These are phyloP conservation scores for Prochilodus magdalenae DNA, from an alignment of 2,113 vertebrate genomes.

Conservation along the genomic window DNA sequence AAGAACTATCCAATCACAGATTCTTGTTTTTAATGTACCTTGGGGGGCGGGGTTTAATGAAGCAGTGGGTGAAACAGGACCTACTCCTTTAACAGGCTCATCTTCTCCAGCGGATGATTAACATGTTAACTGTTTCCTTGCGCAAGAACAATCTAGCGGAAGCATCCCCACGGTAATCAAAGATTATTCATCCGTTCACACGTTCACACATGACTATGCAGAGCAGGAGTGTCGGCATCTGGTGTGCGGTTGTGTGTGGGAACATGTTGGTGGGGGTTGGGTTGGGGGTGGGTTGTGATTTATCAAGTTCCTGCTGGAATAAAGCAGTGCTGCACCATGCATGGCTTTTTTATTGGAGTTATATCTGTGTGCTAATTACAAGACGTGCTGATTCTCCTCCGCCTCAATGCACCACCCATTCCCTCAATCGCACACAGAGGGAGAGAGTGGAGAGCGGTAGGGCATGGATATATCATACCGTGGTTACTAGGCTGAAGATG, in stretches of 20 bases:
- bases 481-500: no score
- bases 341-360: not conserved
- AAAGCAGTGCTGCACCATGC: not conserved
- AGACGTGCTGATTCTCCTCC: no score
- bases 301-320: not conserved
- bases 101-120: not conserved
- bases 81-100: not conserved
- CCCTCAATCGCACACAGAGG: no score
- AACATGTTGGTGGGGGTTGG: not conserved
- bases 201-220: constrained; percentile 18
- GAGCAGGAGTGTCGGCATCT: not conserved
- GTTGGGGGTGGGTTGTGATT: not conserved
- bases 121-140: not conserved
- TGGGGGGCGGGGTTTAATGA: no score
- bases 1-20: no score
- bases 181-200: constrained; percentile 28
- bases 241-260: not conserved
- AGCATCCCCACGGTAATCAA: not conserved
- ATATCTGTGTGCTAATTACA: not conserved
- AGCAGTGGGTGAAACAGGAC: no score
- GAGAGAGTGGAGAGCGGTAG: no score
- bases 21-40: no score
- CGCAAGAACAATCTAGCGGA: not conserved
- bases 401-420: no score
- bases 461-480: no score